Evolutionary conservation across 2,888 invertebrate species (phyloP).

Genomic region (Brachypalpus laphriformis): DNA sequence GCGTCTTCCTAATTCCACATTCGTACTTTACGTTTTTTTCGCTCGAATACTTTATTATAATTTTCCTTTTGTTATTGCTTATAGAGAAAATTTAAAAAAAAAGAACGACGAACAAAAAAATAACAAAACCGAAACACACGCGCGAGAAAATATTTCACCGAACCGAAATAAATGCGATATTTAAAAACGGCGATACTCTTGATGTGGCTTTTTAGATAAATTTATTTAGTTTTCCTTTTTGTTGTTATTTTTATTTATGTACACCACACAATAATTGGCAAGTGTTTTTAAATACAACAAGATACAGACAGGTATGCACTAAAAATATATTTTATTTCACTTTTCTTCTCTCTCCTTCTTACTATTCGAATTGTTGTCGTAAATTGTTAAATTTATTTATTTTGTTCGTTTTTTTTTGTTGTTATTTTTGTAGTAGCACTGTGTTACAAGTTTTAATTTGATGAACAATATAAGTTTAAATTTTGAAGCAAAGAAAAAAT

Average conservation of each 20-base stretch:
- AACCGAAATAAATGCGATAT: constrained; percentile 69
- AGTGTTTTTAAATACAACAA: constrained; percentile 64
- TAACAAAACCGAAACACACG: constrained; percentile 28
- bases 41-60: constrained; percentile 26
- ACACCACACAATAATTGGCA: constrained; percentile 69
- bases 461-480: constrained; percentile 30
- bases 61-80: constrained; percentile 10
- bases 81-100: constrained; percentile 8
- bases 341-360: background rate
- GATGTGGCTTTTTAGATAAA: constrained; percentile 12
- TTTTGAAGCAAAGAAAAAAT: background rate
- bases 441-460: constrained; percentile 27
- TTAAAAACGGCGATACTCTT: constrained; percentile 29
- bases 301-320: constrained; percentile 65
- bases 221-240: constrained; percentile 22
- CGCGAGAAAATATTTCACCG: constrained; percentile 53
- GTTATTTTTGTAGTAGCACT: constrained; percentile 12
- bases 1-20: constrained; percentile 9
- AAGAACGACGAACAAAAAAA: background rate
- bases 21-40: constrained; percentile 7
- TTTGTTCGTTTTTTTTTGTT: constrained; percentile 22
- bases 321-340: constrained; percentile 36
- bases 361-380: constrained; percentile 27
- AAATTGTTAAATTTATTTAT: constrained; percentile 39
- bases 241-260: constrained; percentile 50